Percentiles rank a stretch among this genome's conserved stretches.
phyloP scores from a whole-genome alignment of 2,113 vertebrate species.

The Jaculus jaculus region DNA sequence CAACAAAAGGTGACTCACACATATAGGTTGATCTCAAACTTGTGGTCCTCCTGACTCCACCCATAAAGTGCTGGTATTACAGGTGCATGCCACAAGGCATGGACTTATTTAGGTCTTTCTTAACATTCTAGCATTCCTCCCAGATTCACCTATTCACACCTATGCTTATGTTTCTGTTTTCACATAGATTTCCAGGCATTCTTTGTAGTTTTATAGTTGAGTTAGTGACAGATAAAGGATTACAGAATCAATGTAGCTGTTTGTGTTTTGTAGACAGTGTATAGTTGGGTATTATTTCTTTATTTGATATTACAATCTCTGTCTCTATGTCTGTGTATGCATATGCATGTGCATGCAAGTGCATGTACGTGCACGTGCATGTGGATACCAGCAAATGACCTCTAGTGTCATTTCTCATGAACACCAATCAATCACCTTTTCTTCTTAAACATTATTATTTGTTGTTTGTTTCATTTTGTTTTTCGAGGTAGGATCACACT shows the following conservation, averaged over 20 bases:
- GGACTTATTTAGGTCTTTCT: neutral
- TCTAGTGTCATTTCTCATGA: no score
- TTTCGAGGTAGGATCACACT: no score
- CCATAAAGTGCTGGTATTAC: neutral
- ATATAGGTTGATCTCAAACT: neutral
- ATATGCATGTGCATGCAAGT: no score
- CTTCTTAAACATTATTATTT: no score
- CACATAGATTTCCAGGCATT: neutral
- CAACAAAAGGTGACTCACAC: no score
- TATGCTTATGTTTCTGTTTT: slow-evolving; percentile 25
- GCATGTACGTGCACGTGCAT: no score
- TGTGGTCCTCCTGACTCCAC: neutral
- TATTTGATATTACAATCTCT: neutral
- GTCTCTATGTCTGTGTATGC: no score
- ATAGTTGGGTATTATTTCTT: neutral
- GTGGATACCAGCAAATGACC: no score
- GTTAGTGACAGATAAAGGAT: slow-evolving; percentile 21
- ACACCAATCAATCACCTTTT: no score
- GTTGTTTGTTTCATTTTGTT: no score
- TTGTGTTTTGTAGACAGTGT: neutral
- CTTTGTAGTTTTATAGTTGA: slow-evolving; percentile 14
- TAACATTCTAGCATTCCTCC: neutral
- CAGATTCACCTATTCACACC: neutral
- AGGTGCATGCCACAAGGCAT: neutral
- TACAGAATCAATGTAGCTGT: neutral